Conservation (phyloP, 92 coral and sea anemone species). For the Heteractis magnifica region DNA sequence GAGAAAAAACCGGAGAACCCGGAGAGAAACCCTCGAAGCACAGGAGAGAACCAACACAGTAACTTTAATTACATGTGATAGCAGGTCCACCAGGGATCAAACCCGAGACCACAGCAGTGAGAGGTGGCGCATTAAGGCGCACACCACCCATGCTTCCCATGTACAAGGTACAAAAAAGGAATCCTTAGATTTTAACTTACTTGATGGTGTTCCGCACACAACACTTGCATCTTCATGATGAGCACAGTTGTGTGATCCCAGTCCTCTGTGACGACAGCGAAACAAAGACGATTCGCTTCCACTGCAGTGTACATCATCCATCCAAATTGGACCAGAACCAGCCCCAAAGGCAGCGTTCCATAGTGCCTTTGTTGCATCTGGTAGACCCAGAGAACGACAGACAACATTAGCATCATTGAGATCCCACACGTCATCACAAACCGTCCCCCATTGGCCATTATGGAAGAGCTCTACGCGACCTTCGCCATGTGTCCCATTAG, state of each 20-base stretch:
- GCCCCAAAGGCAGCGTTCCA: neutral
- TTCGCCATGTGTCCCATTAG: neutral
- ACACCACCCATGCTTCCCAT: too few relatives aligned
- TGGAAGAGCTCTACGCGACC: neutral
- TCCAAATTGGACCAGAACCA: neutral
- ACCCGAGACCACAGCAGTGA: too few relatives aligned
- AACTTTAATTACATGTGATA: too few relatives aligned
- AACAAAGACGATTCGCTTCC: neutral
- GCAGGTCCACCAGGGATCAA: too few relatives aligned
- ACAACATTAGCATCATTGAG: constrained; percentile 10
- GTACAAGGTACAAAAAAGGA: neutral
- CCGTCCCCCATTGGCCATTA: neutral
- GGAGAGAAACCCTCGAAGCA: too few relatives aligned
- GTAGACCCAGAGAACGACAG: constrained; percentile 13
- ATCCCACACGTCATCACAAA: constrained; percentile 14
- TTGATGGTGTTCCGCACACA: neutral
- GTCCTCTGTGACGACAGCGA: neutral
- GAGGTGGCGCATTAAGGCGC: too few relatives aligned
- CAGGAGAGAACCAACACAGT: too few relatives aligned
- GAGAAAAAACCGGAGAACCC: too few relatives aligned
- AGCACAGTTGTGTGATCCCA: neutral
- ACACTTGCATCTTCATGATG: neutral
- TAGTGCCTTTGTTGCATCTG: constrained; percentile 1
- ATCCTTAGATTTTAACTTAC: neutral
- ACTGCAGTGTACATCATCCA: neutral